Conservation (phyloP, 2,113 vertebrate species). For the Anser brachyrhynchus region DNA sequence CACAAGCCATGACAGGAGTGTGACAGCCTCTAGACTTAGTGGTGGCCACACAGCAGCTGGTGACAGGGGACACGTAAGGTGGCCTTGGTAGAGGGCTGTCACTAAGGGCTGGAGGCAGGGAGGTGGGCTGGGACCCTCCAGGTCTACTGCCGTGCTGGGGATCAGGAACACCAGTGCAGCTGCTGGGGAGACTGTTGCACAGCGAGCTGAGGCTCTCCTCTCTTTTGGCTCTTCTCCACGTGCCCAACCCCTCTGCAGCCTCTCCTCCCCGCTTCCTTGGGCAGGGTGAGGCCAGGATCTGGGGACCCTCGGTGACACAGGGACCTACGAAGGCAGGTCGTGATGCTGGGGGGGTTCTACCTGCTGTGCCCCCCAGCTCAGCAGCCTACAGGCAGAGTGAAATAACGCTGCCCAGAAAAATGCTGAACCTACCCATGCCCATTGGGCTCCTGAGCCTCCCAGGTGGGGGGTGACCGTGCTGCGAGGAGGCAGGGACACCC, state of each 20-base stretch:
- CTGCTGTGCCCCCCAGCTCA: rapidly evolving
- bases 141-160: background rate
- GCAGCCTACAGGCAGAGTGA: background rate
- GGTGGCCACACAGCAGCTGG: background rate
- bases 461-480: background rate
- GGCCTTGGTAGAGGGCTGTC: background rate
- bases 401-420: background rate
- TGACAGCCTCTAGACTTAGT: background rate
- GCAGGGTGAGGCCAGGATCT: background rate
- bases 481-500: background rate
- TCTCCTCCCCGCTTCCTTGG: background rate
- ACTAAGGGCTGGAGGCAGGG: background rate
- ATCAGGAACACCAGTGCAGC: background rate
- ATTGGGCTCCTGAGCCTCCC: background rate
- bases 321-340: background rate
- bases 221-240: background rate
- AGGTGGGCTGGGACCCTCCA: background rate
- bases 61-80: background rate
- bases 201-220: rapidly evolving
- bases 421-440: background rate
- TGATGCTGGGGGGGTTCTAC: background rate
- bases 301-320: rapidly evolving
- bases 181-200: background rate
- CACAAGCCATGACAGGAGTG: background rate
- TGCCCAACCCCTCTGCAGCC: background rate